Conservation (phyloP, 2,888 invertebrate species). For the Netelia virgata region DNA sequence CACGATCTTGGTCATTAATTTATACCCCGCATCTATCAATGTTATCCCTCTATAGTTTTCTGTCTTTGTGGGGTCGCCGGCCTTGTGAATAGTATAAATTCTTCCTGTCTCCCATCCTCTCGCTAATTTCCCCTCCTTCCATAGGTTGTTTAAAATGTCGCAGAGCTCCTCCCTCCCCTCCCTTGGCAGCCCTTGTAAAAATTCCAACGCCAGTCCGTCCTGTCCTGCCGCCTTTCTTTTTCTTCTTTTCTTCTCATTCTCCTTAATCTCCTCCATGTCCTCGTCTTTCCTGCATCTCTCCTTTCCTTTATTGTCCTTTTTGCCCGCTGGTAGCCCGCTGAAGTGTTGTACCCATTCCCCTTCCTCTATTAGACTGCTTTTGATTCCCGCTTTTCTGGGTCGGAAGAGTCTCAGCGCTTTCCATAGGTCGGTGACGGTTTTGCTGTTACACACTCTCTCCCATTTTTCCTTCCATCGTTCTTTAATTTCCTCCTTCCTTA, state of each 20-base stretch:
- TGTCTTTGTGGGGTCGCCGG: conserved; percentile 1
- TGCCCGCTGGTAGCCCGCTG: neutral
- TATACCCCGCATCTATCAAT: conserved; percentile 13
- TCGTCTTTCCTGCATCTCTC: neutral
- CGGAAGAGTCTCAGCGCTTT: no score
- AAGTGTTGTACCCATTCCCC: conserved; percentile 10
- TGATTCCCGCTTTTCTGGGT: no score
- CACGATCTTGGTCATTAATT: neutral
- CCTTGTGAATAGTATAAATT: conserved; percentile 34
- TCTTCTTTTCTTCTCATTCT: conserved; percentile 29
- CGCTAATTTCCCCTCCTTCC: conserved; percentile 21
- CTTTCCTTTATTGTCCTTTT: neutral
- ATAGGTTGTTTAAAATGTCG: conserved; percentile 4
- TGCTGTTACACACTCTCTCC: neutral
- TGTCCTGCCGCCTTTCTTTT: conserved; percentile 27
- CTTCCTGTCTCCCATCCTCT: conserved; percentile 24
- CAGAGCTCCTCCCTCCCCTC: neutral
- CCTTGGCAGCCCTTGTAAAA: conserved; percentile 16
- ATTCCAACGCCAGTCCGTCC: conserved; percentile 41
- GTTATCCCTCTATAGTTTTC: conserved; percentile 42
- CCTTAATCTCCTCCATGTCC: neutral
- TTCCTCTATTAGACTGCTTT: no score
- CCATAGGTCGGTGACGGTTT: neutral
- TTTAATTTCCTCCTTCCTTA: neutral
- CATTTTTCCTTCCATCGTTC: neutral